phyloP scores from a whole-genome alignment of 2,113 vertebrate genomes.

The Pontoporia blainvillei region DNA sequence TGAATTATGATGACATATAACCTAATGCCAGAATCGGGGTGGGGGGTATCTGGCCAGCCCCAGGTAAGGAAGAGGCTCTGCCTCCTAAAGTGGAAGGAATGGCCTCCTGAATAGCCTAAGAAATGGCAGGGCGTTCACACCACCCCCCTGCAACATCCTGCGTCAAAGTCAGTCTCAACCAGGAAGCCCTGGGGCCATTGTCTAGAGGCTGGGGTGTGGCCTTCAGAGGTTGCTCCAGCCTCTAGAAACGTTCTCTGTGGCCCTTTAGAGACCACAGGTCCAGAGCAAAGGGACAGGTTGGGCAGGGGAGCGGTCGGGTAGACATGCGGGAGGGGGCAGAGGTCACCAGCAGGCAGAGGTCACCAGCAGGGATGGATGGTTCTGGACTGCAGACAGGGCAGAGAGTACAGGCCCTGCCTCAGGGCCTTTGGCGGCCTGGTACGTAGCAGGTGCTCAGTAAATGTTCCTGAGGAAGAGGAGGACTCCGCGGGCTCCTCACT shows the following conservation, averaged over 20 bases:
- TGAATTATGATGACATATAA: not conserved
- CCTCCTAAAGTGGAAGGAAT: not conserved
- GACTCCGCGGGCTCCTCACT: not conserved
- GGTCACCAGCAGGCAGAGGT: not conserved
- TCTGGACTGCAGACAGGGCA: not conserved
- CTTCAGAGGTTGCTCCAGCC: not conserved
- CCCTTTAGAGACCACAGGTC: not conserved
- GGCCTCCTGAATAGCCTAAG: not conserved
- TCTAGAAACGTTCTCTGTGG: not conserved
- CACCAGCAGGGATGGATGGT: fast-evolving
- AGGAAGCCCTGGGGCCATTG: not conserved
- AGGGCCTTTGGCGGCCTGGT: not conserved
- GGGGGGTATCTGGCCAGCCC: not conserved
- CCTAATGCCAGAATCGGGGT: not conserved
- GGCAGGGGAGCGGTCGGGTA: too few species aligned
- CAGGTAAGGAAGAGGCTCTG: not conserved
- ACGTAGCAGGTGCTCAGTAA: not conserved
- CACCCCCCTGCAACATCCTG: too few species aligned
- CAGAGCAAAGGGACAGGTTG: too few species aligned
- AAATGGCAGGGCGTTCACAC: not conserved
- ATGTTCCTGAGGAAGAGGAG: not conserved
- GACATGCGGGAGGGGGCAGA: not conserved
- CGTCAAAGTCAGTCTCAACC: not conserved
- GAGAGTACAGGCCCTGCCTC: not conserved
- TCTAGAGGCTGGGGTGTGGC: not conserved